phyloP scores from a whole-genome alignment of 1,140 invertebrate species.

The Coenobita brevimanus region DNA sequence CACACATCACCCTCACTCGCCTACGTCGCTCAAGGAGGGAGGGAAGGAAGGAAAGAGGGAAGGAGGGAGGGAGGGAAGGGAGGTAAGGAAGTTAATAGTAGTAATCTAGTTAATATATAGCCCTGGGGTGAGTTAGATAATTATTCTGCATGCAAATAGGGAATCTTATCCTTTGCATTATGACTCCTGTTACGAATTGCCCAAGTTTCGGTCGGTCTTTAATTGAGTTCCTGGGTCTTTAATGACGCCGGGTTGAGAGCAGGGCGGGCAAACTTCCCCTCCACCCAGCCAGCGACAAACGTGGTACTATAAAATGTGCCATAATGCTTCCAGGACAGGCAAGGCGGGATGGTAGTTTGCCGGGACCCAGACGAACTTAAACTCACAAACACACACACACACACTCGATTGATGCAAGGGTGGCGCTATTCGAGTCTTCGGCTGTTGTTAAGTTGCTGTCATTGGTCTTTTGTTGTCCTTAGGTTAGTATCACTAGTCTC shows the following conservation, averaged over 20 bases:
- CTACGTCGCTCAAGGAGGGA: not conserved
- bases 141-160: slow-evolving; percentile 55
- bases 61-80: not conserved
- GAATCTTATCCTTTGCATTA: slow-evolving; percentile 55
- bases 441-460: too few species aligned
- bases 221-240: slow-evolving; percentile 31
- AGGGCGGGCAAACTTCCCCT: not conserved
- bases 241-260: slow-evolving; percentile 24
- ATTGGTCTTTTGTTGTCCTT: too few species aligned
- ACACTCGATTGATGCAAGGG: too few species aligned
- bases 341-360: not conserved
- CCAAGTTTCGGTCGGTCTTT: slow-evolving; percentile 33
- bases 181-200: slow-evolving; percentile 55
- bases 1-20: too few species aligned
- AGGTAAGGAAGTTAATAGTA: slow-evolving; percentile 2
- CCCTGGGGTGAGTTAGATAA: slow-evolving; percentile 26
- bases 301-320: slow-evolving; percentile 5
- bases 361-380: not conserved
- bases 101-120: slow-evolving; percentile 1
- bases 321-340: not conserved
- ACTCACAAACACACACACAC: too few species aligned
- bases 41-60: not conserved
- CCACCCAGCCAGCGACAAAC: not conserved
- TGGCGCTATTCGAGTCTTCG: too few species aligned
- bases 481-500: too few species aligned